Evolutionary conservation across 2,888 invertebrate genomes (phyloP).

Genomic region (Drosophila melanocephala): DNA sequence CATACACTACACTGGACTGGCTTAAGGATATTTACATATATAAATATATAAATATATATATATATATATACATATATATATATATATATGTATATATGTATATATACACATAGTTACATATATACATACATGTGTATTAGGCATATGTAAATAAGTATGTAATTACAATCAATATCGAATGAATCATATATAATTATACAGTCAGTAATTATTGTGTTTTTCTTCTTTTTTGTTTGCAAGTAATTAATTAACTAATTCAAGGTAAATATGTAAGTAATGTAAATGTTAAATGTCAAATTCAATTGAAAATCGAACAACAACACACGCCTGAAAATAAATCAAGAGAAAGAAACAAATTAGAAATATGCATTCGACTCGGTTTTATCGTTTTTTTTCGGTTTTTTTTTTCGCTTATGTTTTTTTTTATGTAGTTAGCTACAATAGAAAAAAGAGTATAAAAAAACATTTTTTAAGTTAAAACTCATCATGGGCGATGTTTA

Average conservation of each 20-base stretch:
- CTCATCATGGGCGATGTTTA: slow-evolving; percentile 63
- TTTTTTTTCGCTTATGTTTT: slow-evolving; percentile 10
- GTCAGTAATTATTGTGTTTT: slow-evolving; percentile 58
- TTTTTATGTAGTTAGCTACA: slow-evolving; percentile 48
- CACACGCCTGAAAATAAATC: slow-evolving; percentile 79
- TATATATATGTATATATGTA: not conserved
- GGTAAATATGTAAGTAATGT: slow-evolving; percentile 60
- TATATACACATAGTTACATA: not conserved
- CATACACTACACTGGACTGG: slow-evolving; percentile 7
- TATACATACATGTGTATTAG: slow-evolving; percentile 27
- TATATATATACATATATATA: slow-evolving; percentile 5
- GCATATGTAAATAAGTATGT: slow-evolving; percentile 61
- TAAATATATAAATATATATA: slow-evolving; percentile 17
- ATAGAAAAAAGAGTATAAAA: slow-evolving; percentile 60
- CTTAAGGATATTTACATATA: not conserved
- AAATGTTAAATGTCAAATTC: slow-evolving; percentile 72
- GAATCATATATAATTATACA: slow-evolving; percentile 74
- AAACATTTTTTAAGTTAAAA: slow-evolving; percentile 59
- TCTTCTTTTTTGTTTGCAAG: slow-evolving; percentile 33
- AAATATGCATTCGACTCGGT: slow-evolving; percentile 54
- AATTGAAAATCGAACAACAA: slow-evolving; percentile 78
- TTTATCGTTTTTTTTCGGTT: slow-evolving; percentile 6
- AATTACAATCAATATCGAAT: slow-evolving; percentile 77
- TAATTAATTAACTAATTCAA: slow-evolving; percentile 74
- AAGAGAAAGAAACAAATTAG: slow-evolving; percentile 77